Percentiles rank a stretch among this genome's conserved stretches.
These are phyloP conservation scores for Priocnemis perturbator DNA, from an alignment of 2,888 invertebrate species.

Conservation along the genomic window DNA sequence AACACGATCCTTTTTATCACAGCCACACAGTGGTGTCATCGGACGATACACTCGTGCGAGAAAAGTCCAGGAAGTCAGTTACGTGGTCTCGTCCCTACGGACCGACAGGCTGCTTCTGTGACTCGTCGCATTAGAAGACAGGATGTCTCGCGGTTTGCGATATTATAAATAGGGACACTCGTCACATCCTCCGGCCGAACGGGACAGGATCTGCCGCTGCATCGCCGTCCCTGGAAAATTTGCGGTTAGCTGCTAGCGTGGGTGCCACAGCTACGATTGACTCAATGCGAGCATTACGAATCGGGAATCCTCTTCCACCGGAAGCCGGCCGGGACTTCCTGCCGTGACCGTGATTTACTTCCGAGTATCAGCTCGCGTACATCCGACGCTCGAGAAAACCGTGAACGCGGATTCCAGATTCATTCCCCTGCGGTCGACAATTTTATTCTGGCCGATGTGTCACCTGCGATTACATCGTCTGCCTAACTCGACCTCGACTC, in stretches of 20 bases:
- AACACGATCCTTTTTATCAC: no score
- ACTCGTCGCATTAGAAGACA: slow-evolving; percentile 18
- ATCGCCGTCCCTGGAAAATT: slow-evolving; percentile 36
- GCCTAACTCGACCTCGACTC: no score
- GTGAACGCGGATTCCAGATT: neutral
- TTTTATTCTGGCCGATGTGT: no score
- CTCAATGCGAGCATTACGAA: slow-evolving; percentile 40
- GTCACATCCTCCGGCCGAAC: slow-evolving; percentile 53
- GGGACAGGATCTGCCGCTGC: slow-evolving; percentile 26
- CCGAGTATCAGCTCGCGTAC: slow-evolving; percentile 12
- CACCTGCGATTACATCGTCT: no score
- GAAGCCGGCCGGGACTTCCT: slow-evolving; percentile 42
- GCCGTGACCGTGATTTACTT: slow-evolving; percentile 28
- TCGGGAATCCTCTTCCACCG: slow-evolving; percentile 30
- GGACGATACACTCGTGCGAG: no score
- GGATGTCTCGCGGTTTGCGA: slow-evolving; percentile 44
- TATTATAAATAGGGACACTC: slow-evolving; percentile 42
- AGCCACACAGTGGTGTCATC: no score
- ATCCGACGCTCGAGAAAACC: neutral
- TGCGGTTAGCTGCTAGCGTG: slow-evolving; percentile 30
- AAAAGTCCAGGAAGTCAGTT: slow-evolving; percentile 12
- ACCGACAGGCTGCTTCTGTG: slow-evolving; percentile 2
- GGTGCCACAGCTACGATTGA: slow-evolving; percentile 43
- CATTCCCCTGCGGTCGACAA: neutral
- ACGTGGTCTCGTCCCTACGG: slow-evolving; percentile 3